A percentile compares a stretch with the other conserved stretches of the same genome.
Conservation (phyloP, 1,140 invertebrate genomes). For the Halyomorpha halys region DNA sequence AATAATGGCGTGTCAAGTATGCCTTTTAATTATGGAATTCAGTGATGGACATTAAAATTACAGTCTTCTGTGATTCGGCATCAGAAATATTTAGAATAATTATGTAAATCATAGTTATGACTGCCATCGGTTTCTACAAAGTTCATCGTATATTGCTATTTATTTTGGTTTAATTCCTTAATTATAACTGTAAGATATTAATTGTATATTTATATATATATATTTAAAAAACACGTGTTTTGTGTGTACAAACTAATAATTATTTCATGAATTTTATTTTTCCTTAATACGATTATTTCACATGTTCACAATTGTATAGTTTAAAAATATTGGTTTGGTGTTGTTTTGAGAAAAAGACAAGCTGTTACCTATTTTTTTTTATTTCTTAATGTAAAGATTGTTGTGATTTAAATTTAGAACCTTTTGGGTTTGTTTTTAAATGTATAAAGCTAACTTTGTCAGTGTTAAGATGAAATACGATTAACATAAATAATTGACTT, state of each 20-base stretch:
- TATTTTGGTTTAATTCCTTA: slow-evolving; percentile 4
- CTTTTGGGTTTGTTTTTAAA: not conserved
- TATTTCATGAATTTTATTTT: not conserved
- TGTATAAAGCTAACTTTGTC: not conserved
- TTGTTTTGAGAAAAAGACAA: slow-evolving; percentile 3
- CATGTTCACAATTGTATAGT: slow-evolving; percentile 3
- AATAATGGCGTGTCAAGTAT: not conserved
- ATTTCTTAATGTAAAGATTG: not conserved
- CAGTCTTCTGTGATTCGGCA: slow-evolving; percentile 3
- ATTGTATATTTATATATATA: slow-evolving; percentile 14
- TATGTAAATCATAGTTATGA: slow-evolving; percentile 5
- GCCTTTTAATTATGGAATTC: not conserved
- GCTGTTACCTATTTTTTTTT: slow-evolving; percentile 1
- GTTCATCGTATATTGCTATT: slow-evolving; percentile 1
- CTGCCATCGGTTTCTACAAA: slow-evolving; percentile 12
- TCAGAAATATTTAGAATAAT: slow-evolving; percentile 6
- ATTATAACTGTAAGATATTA: slow-evolving; percentile 12
- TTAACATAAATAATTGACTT: slow-evolving; percentile 14
- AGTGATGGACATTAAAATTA: not conserved
- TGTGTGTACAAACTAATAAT: slow-evolving; percentile 10
- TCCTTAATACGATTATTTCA: not conserved
- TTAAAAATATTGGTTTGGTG: slow-evolving; percentile 5
- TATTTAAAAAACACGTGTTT: not conserved
- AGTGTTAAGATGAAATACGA: not conserved
- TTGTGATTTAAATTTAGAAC: slow-evolving; percentile 5